These are phyloP conservation scores for Dermochelys coriacea DNA, from an alignment of 2,797 vertebrate genomes.

Conservation along the genomic window DNA sequence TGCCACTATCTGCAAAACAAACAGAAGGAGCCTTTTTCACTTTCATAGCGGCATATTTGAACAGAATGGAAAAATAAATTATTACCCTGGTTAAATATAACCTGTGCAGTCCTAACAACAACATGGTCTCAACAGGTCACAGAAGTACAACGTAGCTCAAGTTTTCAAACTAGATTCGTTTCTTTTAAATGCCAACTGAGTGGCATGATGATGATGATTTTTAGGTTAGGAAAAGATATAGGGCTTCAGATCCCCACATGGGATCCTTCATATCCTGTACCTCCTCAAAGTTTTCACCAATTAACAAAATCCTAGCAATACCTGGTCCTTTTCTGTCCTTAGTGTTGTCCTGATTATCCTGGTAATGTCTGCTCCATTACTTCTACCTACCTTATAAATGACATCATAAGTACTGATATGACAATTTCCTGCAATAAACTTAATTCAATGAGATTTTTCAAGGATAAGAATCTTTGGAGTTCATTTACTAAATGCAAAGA, in stretches of 20 bases:
- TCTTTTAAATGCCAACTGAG: background rate
- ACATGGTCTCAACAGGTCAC: background rate
- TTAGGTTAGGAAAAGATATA: background rate
- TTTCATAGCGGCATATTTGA: background rate
- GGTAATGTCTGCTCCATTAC: background rate
- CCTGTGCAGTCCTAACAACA: background rate
- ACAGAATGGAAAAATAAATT: background rate
- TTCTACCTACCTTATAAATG: background rate
- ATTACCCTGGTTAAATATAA: background rate
- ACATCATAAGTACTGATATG: background rate
- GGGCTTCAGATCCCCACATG: background rate
- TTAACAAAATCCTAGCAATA: background rate
- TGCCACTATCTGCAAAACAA: background rate
- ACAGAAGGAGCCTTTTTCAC: background rate
- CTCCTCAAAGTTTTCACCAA: background rate
- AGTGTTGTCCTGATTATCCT: background rate
- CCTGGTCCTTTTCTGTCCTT: background rate
- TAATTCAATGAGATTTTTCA: background rate
- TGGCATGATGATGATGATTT: background rate
- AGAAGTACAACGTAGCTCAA: rapidly evolving
- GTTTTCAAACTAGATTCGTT: background rate
- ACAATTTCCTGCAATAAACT: background rate
- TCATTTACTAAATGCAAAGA: background rate
- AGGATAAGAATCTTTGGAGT: background rate
- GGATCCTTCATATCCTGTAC: background rate